A percentile compares a stretch with the other conserved stretches of the same genome.
These are phyloP conservation scores for Chymomyza costata DNA, from an alignment of 1,140 invertebrate genomes.

Conservation along the genomic window DNA sequence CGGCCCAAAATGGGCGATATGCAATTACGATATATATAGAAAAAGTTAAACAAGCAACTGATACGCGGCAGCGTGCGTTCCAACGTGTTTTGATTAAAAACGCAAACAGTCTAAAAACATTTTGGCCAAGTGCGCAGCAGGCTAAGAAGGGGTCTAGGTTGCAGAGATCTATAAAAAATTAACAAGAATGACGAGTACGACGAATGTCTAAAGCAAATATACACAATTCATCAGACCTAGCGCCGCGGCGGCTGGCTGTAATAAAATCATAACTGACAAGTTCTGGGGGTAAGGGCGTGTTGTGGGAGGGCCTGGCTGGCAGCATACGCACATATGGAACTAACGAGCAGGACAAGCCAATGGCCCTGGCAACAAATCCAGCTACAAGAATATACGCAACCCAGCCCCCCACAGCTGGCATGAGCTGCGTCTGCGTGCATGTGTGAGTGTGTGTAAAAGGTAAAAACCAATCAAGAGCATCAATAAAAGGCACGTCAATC, in stretches of 20 bases:
- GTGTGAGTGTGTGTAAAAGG: constrained; percentile 43
- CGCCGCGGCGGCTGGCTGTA: constrained; percentile 49
- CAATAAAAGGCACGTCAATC: constrained; percentile 74
- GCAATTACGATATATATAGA: constrained; percentile 72
- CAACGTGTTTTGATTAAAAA: constrained; percentile 64
- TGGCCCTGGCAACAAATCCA: not conserved
- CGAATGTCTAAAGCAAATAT: constrained; percentile 50
- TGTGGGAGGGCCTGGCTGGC: constrained; percentile 27
- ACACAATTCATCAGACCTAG: constrained; percentile 52
- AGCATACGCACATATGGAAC: constrained; percentile 62
- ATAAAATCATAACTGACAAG: constrained; percentile 65
- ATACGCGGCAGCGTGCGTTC: constrained; percentile 28
- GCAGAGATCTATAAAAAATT: constrained; percentile 54
- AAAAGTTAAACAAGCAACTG: constrained; percentile 62
- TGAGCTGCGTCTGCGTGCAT: constrained; percentile 26
- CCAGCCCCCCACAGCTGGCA: constrained; percentile 24
- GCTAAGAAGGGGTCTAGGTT: not conserved
- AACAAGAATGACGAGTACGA: constrained; percentile 25
- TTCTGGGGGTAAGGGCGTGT: not conserved
- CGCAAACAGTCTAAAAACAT: constrained; percentile 47
- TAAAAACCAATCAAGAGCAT: constrained; percentile 74
- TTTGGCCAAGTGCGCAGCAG: not conserved
- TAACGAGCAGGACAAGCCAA: constrained; percentile 41
- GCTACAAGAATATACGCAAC: too few species aligned
- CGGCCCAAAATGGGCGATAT: constrained; percentile 28